These are phyloP conservation scores for Ageneiosus marmoratus DNA, from an alignment of 2,113 vertebrate species.

Conservation along the genomic window DNA sequence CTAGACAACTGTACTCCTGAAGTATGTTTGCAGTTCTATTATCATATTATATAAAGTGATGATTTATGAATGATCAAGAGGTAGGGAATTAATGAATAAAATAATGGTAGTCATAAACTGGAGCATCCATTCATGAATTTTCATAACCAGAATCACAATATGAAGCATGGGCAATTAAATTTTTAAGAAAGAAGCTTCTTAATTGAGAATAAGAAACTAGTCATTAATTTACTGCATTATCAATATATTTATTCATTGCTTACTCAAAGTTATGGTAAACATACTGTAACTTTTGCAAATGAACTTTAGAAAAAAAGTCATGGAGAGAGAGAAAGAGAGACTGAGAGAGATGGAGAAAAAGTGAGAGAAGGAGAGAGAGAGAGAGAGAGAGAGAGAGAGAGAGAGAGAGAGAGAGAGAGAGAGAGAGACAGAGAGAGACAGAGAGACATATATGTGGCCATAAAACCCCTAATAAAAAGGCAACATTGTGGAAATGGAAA, in stretches of 20 bases:
- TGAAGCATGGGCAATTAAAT: conserved; percentile 29
- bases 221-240: neutral
- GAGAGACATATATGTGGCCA: conserved; percentile 19
- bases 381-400: neutral
- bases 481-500: conserved; percentile 55
- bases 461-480: conserved; percentile 56
- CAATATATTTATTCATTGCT: neutral
- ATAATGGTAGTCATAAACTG: conserved; percentile 23
- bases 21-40: neutral
- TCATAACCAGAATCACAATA: conserved; percentile 17
- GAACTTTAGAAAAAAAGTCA: too few species aligned
- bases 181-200: conserved; percentile 10
- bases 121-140: conserved; percentile 17
- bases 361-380: too few species aligned
- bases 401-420: neutral
- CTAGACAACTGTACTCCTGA: neutral
- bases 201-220: conserved; percentile 6
- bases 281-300: too few species aligned
- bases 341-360: too few species aligned
- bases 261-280: conserved; percentile 4
- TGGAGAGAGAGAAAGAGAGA: too few species aligned
- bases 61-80: conserved; percentile 37
- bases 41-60: conserved; percentile 19
- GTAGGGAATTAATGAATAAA: conserved; percentile 14
- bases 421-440: conserved; percentile 1